Conservation (phyloP, 2,797 vertebrate genomes). For the Knipowitschia caucasica region DNA sequence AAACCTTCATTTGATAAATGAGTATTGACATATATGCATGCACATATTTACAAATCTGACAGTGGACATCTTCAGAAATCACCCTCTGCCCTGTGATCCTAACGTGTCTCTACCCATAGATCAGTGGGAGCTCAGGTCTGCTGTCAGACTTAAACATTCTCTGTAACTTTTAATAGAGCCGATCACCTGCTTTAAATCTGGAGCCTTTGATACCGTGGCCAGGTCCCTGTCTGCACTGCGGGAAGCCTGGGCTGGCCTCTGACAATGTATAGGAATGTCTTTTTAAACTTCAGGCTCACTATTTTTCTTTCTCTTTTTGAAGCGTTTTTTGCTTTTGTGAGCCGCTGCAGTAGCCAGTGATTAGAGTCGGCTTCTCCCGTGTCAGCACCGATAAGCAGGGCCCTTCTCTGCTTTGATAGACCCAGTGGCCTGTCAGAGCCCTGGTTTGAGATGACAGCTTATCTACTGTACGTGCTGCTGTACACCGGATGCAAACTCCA, state of each 20-base stretch:
- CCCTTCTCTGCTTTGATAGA: slow-evolving; percentile 71
- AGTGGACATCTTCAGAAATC: not conserved
- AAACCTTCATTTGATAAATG: too few species aligned
- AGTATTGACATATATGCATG: not conserved
- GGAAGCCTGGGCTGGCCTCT: slow-evolving; percentile 28
- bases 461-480: slow-evolving; percentile 65
- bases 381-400: slow-evolving; percentile 78
- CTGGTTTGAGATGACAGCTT: slow-evolving; percentile 67
- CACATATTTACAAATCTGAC: not conserved
- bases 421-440: slow-evolving; percentile 75
- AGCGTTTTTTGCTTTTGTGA: slow-evolving; percentile 47
- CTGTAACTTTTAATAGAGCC: slow-evolving; percentile 54
- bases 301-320: slow-evolving; percentile 14
- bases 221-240: slow-evolving; percentile 54
- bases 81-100: slow-evolving; percentile 6
- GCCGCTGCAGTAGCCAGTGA: slow-evolving; percentile 63
- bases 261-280: slow-evolving; percentile 24
- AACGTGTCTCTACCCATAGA: slow-evolving; percentile 30
- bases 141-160: slow-evolving; percentile 49
- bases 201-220: slow-evolving; percentile 56
- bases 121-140: slow-evolving; percentile 39
- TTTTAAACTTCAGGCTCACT: slow-evolving; percentile 10
- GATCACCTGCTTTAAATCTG: slow-evolving; percentile 60
- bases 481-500: slow-evolving; percentile 45
- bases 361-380: slow-evolving; percentile 64